These are phyloP conservation scores for Sycophila texana DNA, from an alignment of 2,888 invertebrate genomes.

Conservation along the genomic window DNA sequence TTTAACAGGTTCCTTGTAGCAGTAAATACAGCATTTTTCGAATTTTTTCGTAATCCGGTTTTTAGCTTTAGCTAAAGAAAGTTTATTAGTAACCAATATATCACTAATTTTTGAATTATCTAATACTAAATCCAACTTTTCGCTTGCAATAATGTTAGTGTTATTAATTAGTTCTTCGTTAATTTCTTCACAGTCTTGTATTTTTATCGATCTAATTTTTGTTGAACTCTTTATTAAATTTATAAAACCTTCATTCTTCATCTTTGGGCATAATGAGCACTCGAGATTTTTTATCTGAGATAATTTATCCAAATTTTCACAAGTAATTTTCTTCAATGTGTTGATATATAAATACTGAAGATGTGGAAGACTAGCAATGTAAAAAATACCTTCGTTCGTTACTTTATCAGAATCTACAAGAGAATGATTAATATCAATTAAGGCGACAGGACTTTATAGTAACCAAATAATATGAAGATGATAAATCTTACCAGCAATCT, in stretches of 20 bases:
- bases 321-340: background rate
- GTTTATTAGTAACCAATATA: background rate
- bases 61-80: background rate
- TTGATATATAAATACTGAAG: background rate
- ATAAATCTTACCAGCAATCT: background rate
- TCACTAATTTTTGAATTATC: background rate
- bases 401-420: background rate
- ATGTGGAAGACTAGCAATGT: background rate
- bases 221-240: background rate
- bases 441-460: background rate
- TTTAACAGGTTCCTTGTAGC: background rate
- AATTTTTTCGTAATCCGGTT: background rate
- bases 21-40: background rate
- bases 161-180: background rate
- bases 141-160: background rate
- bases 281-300: background rate
- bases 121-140: background rate
- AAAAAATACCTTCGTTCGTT: background rate
- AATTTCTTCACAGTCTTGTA: background rate
- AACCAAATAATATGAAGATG: background rate
- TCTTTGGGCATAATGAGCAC: background rate
- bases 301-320: background rate
- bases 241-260: background rate
- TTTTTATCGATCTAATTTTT: background rate
- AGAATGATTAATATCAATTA: background rate